Evolutionary conservation across 1,140 invertebrate genomes (phyloP), one percentile per base, ranked within the genome.

Genomic region (Drosophila rufa): DNA sequence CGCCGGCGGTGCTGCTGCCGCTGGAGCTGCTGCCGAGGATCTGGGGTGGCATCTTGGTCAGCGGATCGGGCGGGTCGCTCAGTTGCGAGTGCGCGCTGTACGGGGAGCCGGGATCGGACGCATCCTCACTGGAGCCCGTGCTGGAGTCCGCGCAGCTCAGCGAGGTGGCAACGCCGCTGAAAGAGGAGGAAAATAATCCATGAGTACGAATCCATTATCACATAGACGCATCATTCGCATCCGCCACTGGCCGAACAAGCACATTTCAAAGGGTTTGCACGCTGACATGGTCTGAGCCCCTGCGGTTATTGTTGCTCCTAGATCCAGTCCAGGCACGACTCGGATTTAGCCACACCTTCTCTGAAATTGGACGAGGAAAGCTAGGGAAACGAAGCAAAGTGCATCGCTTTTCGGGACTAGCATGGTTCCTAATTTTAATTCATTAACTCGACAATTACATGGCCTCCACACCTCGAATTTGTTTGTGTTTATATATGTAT

Each of bases 31-130:
- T 36, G 48, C 81, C 83, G 73, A 89, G 81, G 69, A 92, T 89
- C 74, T 92, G 91, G 59, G 91, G 84, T 53, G 91, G 82, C 91
- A 92, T 92, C 42, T 84, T 92, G 66, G 73, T 74, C 65, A 58
- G 69, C 55, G 50, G 33, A 46, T 68, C 53, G 58, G 48, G 81
- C 61, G 80, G 79, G 74, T 92, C 91, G 58, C 80, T 91, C 80
- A 89, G 27, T 80, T 78, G 82, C 93, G 93, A 93, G 93, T 94
- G 83, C 89, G 94, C 95, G 92, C 96, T 96, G 92, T 95, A 96
- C 70, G 97, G 96, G 43, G 96, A 97, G 36, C 96, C 96, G 36
- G 96, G 96, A 92, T 97, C 96, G 66, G 96, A 96, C 80, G 96
- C 96, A 93, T 96, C 96, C 92, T 96, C 96, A 91, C 95, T 96